Evolutionary conservation across 2,797 vertebrate genomes (phyloP).

Genomic region (Notoglanidium macrostoma): DNA sequence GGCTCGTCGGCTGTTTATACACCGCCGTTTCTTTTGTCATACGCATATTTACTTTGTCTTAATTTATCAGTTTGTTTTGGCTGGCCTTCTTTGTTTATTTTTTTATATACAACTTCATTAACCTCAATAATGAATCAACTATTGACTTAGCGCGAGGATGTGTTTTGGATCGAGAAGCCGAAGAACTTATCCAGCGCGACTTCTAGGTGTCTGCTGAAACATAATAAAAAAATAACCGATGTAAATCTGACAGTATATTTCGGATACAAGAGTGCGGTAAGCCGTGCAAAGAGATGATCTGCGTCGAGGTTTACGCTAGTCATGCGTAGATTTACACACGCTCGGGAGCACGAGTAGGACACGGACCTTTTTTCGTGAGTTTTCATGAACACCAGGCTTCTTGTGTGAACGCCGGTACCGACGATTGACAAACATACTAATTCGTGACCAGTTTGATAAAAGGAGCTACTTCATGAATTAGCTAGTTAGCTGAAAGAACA

Average conservation of each 20-base stretch:
- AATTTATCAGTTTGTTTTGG: neutral
- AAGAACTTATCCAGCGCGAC: neutral
- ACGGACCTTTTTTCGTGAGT: no score
- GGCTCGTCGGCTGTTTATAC: neutral
- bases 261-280: neutral
- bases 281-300: neutral
- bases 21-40: neutral
- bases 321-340: neutral
- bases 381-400: neutral
- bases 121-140: neutral
- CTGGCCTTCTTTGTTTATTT: neutral
- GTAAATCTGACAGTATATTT: neutral
- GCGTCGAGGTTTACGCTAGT: neutral
- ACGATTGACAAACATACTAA: neutral
- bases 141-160: neutral
- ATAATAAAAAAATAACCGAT: no score
- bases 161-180: neutral
- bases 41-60: neutral
- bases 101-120: neutral
- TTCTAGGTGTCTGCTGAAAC: no score
- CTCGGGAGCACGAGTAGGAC: neutral
- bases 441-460: neutral
- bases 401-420: neutral
- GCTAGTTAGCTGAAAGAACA: neutral
- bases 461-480: neutral